Conservation (phyloP, 2,797 vertebrate species). For the Gambelia wislizenii region DNA sequence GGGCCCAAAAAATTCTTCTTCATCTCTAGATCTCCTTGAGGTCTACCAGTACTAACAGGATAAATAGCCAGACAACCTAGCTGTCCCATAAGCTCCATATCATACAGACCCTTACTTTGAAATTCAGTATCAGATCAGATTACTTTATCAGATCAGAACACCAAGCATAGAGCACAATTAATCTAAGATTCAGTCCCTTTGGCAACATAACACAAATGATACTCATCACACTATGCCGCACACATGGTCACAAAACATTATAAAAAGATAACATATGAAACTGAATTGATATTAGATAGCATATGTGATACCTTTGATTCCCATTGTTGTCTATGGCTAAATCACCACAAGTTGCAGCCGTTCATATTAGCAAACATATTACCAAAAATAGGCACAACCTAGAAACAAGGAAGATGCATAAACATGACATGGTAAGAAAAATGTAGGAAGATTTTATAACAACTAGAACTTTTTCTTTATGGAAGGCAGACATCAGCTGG, state of each 20-base stretch:
- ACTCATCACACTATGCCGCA: not conserved
- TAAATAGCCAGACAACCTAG: not conserved
- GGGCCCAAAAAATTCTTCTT: too few species aligned
- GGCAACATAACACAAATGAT: not conserved
- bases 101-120: not conserved
- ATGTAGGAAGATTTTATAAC: not conserved
- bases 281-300: too few species aligned
- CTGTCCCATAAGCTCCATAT: not conserved
- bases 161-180: not conserved
- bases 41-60: not conserved
- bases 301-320: too few species aligned
- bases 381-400: not conserved
- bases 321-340: too few species aligned
- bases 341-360: too few species aligned
- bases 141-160: not conserved
- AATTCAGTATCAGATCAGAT: not conserved
- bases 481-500: not conserved
- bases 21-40: not conserved
- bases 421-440: not conserved
- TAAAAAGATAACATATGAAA: not conserved
- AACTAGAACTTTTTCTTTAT: not conserved
- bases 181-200: not conserved
- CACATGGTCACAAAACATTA: not conserved
- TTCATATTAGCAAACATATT: not conserved
- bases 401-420: not conserved